phyloP scores from a whole-genome alignment of 35 echinoderm and acorn worm species.

The Lytechinus variegatus region DNA sequence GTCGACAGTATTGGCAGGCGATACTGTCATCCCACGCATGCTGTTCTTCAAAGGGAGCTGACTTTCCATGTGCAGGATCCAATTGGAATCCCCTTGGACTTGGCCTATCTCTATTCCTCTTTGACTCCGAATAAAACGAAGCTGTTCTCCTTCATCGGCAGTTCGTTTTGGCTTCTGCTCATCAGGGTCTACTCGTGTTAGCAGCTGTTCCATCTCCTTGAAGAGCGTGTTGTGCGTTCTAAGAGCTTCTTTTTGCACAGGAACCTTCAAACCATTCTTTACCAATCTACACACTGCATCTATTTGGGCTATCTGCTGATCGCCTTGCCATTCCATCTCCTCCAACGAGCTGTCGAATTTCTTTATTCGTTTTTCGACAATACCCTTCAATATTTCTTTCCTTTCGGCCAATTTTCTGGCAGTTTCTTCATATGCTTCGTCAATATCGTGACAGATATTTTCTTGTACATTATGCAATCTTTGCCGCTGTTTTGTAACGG shows the following conservation, averaged over 20 bases:
- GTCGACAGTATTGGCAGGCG: neutral
- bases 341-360: neutral
- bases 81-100: neutral
- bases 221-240: constrained; percentile 9
- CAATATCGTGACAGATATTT: neutral
- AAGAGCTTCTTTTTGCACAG: neutral
- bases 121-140: neutral
- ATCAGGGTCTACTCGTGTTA: neutral
- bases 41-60: neutral
- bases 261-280: constrained; percentile 21
- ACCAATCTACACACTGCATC: neutral
- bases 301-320: neutral
- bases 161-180: neutral
- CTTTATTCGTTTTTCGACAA: neutral
- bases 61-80: neutral
- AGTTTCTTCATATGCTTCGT: neutral
- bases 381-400: neutral
- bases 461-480: neutral
- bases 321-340: neutral
- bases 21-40: neutral
- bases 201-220: neutral
- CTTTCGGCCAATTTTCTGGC: neutral
- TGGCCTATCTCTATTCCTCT: neutral
- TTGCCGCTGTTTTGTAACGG: neutral
- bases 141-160: neutral